Percentiles rank a stretch among this genome's conserved stretches.
Evolutionary conservation across 2,797 vertebrate species (phyloP).

Genomic region (Anguilla obscura): DNA sequence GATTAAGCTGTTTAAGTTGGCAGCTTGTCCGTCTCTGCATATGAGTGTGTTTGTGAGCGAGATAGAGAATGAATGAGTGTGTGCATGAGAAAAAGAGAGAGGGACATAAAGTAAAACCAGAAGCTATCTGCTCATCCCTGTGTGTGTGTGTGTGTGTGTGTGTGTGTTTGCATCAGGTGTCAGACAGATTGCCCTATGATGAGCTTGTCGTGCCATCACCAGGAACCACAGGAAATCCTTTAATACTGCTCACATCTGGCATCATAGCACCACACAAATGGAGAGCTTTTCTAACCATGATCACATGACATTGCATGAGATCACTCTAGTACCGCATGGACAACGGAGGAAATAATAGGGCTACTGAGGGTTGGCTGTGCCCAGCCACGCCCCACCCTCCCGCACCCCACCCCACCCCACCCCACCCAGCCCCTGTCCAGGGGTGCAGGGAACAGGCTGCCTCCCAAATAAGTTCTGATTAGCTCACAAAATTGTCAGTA

Average conservation of each 20-base stretch:
- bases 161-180: background rate
- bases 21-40: background rate
- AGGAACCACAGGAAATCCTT: slow-evolving; percentile 2
- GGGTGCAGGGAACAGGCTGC: too few species aligned
- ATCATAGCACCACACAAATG: background rate
- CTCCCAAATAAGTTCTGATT: background rate
- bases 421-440: background rate
- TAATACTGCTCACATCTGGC: background rate
- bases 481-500: background rate
- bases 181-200: background rate
- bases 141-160: background rate
- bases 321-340: background rate
- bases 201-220: background rate
- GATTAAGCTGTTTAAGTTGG: slow-evolving; percentile 41
- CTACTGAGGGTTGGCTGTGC: too few species aligned
- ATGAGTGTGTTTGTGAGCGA: slow-evolving; percentile 15
- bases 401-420: too few species aligned
- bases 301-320: background rate
- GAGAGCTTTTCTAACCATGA: background rate
- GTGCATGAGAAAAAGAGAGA: slow-evolving; percentile 30
- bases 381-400: background rate
- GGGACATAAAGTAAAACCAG: slow-evolving; percentile 27
- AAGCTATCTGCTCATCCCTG: background rate
- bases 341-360: background rate
- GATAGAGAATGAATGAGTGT: slow-evolving; percentile 1